Base-by-base conservation (phyloP, 2,888 invertebrate genomes). In the Yponomeuta sedellus region DNA sequence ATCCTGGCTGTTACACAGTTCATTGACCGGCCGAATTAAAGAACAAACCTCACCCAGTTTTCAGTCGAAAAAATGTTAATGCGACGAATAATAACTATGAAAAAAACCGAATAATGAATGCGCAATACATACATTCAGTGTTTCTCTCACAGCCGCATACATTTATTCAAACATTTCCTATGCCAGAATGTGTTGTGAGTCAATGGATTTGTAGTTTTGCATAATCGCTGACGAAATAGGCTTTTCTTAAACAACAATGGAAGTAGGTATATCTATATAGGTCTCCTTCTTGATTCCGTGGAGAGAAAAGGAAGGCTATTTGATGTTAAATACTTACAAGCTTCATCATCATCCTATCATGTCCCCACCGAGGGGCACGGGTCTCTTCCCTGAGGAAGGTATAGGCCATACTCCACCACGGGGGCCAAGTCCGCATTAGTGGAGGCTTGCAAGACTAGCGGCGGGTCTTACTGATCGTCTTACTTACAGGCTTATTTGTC, bases 11-110 rank as follows among this genome's bases (percentile, higher is more conserved):
- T 62, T 34, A 62, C 70, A 70, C 64, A 75, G 90, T 81, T 87
- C 81, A 90, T 86, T 70, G 90, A 82, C 88, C 89, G 84, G 72
- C 86, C 83, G 83, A 83, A 80, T 82, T 88, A 81, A 82, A 83
- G 83, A 73, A 77, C 83, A 77, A 80, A 79, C 81, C 73, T 76
- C 79, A 82, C 84, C 85, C 80, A 86, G 81, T 83, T 87, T 79
- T 83, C 72, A 76, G 81, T 79, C 74, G 71, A 74, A 77, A 78
- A 83, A 82, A 86, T 83, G 77, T 73, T 79, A 83, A 85, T 82
- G 70, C 70, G 72, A 16, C 44, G 44, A 52, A 52, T 52, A 52
- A 52, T 52, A 81, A 81, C 73, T 73, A 79, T 75, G 70, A 72
- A 69, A 67, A n/a, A 52, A 16, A 75, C 72, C 87, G 81, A 81